A percentile compares a stretch with the other conserved stretches of the same genome.
These are phyloP conservation scores for Cynopterus brachyotis DNA, from an alignment of 2,113 vertebrate species.

Conservation along the genomic window DNA sequence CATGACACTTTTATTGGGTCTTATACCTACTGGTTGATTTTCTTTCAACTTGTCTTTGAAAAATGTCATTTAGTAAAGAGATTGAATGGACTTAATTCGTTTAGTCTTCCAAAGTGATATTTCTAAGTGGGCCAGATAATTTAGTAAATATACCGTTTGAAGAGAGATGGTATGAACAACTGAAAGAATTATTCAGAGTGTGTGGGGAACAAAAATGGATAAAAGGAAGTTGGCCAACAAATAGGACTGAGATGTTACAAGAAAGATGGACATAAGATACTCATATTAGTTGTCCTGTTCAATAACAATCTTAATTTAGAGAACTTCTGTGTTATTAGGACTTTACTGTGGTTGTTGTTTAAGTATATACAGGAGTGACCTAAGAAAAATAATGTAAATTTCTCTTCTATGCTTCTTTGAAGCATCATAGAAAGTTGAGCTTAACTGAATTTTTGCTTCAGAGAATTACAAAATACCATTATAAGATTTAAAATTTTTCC, in stretches of 20 bases:
- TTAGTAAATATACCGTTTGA: constrained; percentile 22
- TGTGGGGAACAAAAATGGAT: neutral
- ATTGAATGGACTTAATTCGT: constrained; percentile 50
- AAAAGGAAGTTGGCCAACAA: constrained; percentile 19
- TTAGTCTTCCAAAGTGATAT: neutral
- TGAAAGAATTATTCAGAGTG: constrained; percentile 32
- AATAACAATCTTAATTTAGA: constrained; percentile 29
- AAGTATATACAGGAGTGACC: neutral
- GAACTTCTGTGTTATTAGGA: neutral
- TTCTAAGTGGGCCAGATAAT: constrained; percentile 26
- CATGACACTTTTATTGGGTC: constrained; percentile 43
- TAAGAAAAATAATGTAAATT: constrained; percentile 39
- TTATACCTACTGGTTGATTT: neutral
- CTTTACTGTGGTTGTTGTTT: constrained; percentile 18
- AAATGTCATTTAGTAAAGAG: constrained; percentile 62
- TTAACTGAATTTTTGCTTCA: constrained; percentile 48
- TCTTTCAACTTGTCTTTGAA: constrained; percentile 57
- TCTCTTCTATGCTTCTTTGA: constrained; percentile 15
- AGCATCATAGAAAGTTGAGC: neutral
- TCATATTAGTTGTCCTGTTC: neutral
- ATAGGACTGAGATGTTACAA: neutral
- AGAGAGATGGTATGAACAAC: neutral
- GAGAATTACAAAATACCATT: constrained; percentile 45
- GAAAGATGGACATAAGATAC: neutral
- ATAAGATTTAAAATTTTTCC: constrained; percentile 5